Percentiles rank a stretch among this genome's conserved stretches.
These are phyloP conservation scores for Stomorhina lunata DNA, from an alignment of 2,888 invertebrate genomes.

Conservation along the genomic window DNA sequence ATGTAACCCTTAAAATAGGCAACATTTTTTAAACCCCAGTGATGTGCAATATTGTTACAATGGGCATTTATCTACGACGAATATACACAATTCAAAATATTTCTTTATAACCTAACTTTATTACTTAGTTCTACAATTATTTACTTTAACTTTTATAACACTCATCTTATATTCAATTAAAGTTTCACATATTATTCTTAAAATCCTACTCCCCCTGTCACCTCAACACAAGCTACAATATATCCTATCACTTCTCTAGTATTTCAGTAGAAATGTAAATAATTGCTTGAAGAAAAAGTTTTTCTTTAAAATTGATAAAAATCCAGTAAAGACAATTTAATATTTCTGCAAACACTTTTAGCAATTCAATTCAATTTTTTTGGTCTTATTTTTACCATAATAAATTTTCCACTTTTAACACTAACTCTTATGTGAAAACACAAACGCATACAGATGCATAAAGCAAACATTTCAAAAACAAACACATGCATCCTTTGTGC, in stretches of 20 bases:
- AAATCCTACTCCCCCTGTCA: slow-evolving; percentile 12
- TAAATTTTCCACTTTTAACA: slow-evolving; percentile 8
- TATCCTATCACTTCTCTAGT: not conserved
- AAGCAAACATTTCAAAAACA: not conserved
- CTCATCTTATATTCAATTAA: not conserved
- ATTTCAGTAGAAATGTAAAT: slow-evolving; percentile 8
- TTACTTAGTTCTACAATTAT: no score
- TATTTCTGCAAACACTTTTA: slow-evolving; percentile 23
- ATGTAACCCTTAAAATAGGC: no score
- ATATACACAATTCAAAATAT: no score
- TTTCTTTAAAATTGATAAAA: slow-evolving; percentile 39
- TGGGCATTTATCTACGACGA: no score
- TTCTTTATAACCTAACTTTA: no score
- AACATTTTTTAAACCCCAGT: no score
- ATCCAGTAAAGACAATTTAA: slow-evolving; percentile 6
- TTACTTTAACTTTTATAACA: no score
- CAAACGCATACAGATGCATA: not conserved
- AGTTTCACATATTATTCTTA: slow-evolving; percentile 6
- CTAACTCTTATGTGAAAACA: not conserved
- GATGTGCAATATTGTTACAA: no score
- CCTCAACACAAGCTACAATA: not conserved
- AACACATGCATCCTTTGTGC: not conserved
- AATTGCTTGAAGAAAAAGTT: slow-evolving; percentile 38
- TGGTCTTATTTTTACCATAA: slow-evolving; percentile 5
- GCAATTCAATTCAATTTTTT: slow-evolving; percentile 23